Conservation (phyloP, 2,888 invertebrate species). For the Drosophila algonquin region DNA sequence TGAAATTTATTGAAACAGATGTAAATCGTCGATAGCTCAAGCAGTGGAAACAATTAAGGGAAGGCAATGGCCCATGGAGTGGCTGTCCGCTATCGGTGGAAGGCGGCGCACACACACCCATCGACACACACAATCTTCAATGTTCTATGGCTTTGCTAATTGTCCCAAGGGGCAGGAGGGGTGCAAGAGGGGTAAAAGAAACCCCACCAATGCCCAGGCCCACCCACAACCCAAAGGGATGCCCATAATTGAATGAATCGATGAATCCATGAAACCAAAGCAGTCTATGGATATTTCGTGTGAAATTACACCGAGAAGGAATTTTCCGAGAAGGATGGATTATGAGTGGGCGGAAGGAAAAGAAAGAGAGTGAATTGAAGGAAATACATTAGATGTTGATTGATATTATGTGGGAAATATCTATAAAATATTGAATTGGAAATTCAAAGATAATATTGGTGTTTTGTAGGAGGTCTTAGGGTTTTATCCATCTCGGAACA, state of each 20-base stretch:
- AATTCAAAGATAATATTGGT: too few relatives aligned
- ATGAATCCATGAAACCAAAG: slow-evolving; percentile 11
- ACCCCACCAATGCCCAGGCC: neutral
- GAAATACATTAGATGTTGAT: neutral
- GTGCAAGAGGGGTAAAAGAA: neutral
- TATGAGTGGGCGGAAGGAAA: neutral
- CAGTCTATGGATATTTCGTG: slow-evolving; percentile 30
- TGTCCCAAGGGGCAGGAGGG: slow-evolving; percentile 23
- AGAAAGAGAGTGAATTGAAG: neutral
- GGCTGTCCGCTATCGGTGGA: slow-evolving; percentile 13
- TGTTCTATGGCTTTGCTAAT: slow-evolving; percentile 42
- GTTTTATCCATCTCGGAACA: too few relatives aligned
- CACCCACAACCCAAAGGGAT: neutral
- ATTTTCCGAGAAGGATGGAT: slow-evolving; percentile 2
- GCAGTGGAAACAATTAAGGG: slow-evolving; percentile 50
- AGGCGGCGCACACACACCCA: neutral
- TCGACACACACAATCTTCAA: neutral
- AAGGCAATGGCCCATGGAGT: slow-evolving; percentile 42
- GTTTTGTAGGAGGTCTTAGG: neutral
- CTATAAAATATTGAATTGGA: neutral
- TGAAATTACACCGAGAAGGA: slow-evolving; percentile 13
- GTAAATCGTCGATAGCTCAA: slow-evolving; percentile 67
- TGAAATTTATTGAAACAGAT: slow-evolving; percentile 63
- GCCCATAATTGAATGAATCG: slow-evolving; percentile 28
- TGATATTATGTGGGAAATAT: neutral